A percentile compares a stretch with the other conserved stretches of the same genome.
These are phyloP conservation scores for Polyodon spathula DNA, from an alignment of 2,113 vertebrate species.

Conservation along the genomic window DNA sequence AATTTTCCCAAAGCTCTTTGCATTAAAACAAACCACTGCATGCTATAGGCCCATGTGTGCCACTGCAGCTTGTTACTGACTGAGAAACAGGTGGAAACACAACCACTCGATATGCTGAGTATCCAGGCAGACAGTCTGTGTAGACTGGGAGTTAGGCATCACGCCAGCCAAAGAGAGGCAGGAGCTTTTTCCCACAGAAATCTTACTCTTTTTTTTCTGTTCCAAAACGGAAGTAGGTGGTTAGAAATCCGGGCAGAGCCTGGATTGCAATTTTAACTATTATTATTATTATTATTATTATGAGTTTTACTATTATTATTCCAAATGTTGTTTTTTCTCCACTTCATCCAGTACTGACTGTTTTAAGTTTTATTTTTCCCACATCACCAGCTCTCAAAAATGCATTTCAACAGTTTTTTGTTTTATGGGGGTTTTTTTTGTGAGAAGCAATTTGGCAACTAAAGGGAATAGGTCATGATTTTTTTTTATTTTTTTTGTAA, in stretches of 20 bases:
- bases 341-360: too few relatives aligned
- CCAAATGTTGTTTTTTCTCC: background rate
- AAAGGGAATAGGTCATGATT: too few relatives aligned
- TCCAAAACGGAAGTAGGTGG: conserved; percentile 3
- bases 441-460: too few relatives aligned
- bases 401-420: too few relatives aligned
- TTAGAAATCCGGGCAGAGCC: background rate
- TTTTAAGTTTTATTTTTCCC: too few relatives aligned
- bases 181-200: conserved; percentile 12
- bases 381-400: background rate
- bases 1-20: too few relatives aligned
- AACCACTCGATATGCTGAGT: background rate
- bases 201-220: background rate
- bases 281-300: background rate
- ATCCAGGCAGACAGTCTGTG: background rate
- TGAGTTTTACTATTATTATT: background rate
- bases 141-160: background rate
- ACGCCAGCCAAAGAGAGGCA: conserved; percentile 5
- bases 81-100: conserved; percentile 10
- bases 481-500: too few relatives aligned
- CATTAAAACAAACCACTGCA: too few relatives aligned
- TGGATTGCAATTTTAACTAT: background rate
- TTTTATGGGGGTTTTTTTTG: too few relatives aligned
- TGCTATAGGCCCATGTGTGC: too few relatives aligned
- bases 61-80: too few relatives aligned